phyloP scores from a whole-genome alignment of 2,888 invertebrate genomes.

The Megalurothrips usitatus region DNA sequence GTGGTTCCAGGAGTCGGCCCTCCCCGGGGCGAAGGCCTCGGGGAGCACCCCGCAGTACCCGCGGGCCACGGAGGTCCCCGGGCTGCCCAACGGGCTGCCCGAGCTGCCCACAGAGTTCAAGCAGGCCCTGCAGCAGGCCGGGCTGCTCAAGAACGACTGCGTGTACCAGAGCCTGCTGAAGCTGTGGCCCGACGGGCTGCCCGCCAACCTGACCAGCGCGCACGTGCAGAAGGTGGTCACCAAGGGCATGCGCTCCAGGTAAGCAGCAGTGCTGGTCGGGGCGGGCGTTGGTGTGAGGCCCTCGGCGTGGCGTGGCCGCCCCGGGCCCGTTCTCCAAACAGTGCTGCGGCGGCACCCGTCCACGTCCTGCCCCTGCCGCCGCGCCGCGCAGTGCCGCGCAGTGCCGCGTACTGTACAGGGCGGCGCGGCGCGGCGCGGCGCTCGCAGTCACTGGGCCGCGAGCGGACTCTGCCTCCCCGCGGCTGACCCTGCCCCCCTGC shows the following conservation, averaged over 20 bases:
- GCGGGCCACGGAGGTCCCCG: background rate
- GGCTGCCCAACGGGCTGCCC: background rate
- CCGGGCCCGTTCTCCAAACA: too few relatives aligned
- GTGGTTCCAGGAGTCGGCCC: conserved; percentile 41
- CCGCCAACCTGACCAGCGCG: conserved; percentile 40
- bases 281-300: too few relatives aligned
- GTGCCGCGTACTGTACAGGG: too few relatives aligned
- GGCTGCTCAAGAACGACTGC: conserved; percentile 41
- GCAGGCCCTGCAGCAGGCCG: conserved; percentile 34
- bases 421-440: too few relatives aligned
- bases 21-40: background rate
- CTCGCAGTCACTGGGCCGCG: too few relatives aligned
- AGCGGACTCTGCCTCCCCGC: too few relatives aligned
- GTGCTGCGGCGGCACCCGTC: too few relatives aligned
- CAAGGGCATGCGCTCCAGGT: conserved; percentile 38
- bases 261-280: background rate
- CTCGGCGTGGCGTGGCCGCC: too few relatives aligned
- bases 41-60: background rate
- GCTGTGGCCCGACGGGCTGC: conserved; percentile 41
- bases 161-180: conserved; percentile 45
- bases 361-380: too few relatives aligned
- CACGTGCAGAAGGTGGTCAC: conserved; percentile 42
- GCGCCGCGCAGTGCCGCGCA: too few relatives aligned
- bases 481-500: too few relatives aligned
- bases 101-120: conserved; percentile 40